A percentile compares a stretch with the other conserved stretches of the same genome.
Conservation (phyloP, 2,888 invertebrate genomes). For the Ennomos fuscantarius region DNA sequence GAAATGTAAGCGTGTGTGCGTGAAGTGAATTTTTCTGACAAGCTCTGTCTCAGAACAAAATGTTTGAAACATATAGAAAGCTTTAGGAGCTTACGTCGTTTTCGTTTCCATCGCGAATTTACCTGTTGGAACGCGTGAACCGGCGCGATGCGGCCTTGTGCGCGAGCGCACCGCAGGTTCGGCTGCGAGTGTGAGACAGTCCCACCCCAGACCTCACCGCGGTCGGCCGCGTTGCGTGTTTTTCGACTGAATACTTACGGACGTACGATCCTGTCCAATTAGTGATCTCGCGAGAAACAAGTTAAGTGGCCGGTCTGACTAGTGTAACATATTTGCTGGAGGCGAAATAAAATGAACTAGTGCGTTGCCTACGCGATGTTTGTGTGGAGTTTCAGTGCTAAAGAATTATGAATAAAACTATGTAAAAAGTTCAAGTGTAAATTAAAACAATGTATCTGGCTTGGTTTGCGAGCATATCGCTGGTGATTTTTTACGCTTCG, state of each 20-base stretch:
- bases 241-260: constrained; percentile 56
- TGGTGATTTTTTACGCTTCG: constrained; percentile 73
- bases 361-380: constrained; percentile 63
- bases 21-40: constrained; percentile 79
- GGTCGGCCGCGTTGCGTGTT: constrained; percentile 73
- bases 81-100: constrained; percentile 70
- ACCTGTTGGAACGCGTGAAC: constrained; percentile 87
- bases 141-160: constrained; percentile 85
- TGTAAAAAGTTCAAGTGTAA: constrained; percentile 75
- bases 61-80: constrained; percentile 61
- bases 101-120: constrained; percentile 65
- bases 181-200: constrained; percentile 75
- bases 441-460: constrained; percentile 73
- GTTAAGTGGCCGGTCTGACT: constrained; percentile 81
- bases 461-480: constrained; percentile 70
- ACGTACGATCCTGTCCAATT: constrained; percentile 81
- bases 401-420: constrained; percentile 72
- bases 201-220: constrained; percentile 80
- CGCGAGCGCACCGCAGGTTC: constrained; percentile 84
- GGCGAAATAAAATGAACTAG: constrained; percentile 69
- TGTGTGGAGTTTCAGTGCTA: constrained; percentile 70
- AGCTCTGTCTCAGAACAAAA: constrained; percentile 62
- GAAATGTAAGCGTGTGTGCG: constrained; percentile 65
- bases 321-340: constrained; percentile 67
- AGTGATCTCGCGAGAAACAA: constrained; percentile 82